These are phyloP conservation scores for Brachynemurus nebulosus DNA, from an alignment of 2,888 invertebrate genomes.

Conservation along the genomic window DNA sequence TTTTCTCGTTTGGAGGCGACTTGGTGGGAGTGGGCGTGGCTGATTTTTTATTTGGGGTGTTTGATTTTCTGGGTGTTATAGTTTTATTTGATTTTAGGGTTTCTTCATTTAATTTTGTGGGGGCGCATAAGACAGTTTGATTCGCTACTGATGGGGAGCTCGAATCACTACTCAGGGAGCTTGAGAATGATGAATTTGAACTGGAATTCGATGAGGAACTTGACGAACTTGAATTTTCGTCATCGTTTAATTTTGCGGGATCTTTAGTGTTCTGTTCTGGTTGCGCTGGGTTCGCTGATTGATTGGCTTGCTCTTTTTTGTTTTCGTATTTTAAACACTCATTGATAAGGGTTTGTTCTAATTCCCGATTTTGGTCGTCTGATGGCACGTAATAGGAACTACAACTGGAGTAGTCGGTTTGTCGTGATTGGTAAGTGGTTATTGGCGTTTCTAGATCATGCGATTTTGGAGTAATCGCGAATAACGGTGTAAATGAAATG, in stretches of 20 bases:
- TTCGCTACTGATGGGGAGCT: no score
- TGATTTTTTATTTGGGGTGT: no score
- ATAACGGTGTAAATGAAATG: slow-evolving; percentile 27
- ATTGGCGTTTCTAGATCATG: slow-evolving; percentile 10
- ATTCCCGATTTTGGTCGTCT: slow-evolving; percentile 27
- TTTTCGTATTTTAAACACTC: slow-evolving; percentile 20
- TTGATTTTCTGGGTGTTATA: no score
- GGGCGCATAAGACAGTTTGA: no score
- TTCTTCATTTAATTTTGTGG: no score
- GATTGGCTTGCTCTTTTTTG: neutral
- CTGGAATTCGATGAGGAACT: neutral
- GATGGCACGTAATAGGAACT: slow-evolving; percentile 31
- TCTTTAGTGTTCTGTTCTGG: neutral
- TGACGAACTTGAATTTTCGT: neutral
- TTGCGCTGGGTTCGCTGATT: neutral
- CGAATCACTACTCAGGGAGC: neutral
- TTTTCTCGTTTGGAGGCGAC: neutral
- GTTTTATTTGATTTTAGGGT: no score
- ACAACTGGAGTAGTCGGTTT: slow-evolving; percentile 30
- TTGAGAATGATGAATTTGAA: neutral
- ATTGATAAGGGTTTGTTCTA: slow-evolving; percentile 26
- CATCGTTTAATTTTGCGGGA: neutral
- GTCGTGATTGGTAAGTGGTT: slow-evolving; percentile 21
- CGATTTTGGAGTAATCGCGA: slow-evolving; percentile 24
- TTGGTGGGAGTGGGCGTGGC: no score